phyloP scores from a whole-genome alignment of 2,888 invertebrate genomes.

The Periphyllus acericola region DNA sequence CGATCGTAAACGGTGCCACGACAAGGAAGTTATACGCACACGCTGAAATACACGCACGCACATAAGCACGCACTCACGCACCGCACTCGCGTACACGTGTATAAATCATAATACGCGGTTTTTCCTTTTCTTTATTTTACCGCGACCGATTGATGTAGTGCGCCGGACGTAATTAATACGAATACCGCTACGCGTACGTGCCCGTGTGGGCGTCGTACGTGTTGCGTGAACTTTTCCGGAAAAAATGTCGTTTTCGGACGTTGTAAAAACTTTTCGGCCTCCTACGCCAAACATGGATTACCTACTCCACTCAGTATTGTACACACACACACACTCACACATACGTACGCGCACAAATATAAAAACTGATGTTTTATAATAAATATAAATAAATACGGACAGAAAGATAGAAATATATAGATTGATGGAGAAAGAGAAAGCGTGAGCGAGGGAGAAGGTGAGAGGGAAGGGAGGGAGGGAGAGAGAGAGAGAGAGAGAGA shows the following conservation, averaged over 20 bases:
- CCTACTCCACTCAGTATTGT: neutral
- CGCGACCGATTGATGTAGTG: neutral
- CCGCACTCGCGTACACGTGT: neutral
- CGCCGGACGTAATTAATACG: neutral
- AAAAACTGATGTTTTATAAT: neutral
- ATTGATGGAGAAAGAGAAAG: neutral
- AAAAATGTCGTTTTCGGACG: neutral
- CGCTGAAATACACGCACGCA: neutral
- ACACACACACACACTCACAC: neutral
- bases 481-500: neutral
- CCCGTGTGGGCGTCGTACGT: neutral
- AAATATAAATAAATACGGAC: neutral
- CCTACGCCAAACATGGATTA: conserved; percentile 2
- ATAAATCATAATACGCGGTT: neutral
- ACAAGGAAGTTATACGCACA: conserved; percentile 7
- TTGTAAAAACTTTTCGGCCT: conserved; percentile 24
- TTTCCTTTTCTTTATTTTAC: neutral
- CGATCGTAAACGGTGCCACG: conserved; percentile 31
- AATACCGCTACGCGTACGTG: neutral
- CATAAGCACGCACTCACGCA: neutral
- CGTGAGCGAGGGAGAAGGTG: too few relatives aligned
- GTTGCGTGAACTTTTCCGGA: neutral
- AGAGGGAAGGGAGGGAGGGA: neutral
- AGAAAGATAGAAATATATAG: neutral
- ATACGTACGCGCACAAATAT: neutral